phyloP scores from a whole-genome alignment of 2,113 vertebrate genomes.

The Rafetus swinhoei region DNA sequence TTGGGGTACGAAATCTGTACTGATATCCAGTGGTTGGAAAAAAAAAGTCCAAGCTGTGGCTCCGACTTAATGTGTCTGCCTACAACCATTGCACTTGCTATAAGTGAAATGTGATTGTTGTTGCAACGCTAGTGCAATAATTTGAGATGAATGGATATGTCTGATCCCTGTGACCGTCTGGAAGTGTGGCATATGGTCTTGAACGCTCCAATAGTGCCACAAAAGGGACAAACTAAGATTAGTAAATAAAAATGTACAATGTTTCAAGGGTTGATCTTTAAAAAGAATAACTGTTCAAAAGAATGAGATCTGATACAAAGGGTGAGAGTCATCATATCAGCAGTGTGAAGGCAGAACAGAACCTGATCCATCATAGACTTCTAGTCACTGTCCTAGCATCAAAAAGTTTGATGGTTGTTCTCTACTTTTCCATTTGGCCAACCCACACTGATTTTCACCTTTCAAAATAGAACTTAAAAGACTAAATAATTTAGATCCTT shows the following conservation, averaged over 20 bases:
- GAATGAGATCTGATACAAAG: background rate
- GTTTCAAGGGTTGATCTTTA: background rate
- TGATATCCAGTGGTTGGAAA: background rate
- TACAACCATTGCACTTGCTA: background rate
- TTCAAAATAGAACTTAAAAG: background rate
- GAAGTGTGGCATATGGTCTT: background rate
- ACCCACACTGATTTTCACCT: background rate
- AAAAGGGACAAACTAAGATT: background rate
- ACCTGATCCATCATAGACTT: background rate
- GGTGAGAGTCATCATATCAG: background rate
- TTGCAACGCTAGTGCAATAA: background rate
- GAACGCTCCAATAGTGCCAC: background rate
- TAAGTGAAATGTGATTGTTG: background rate
- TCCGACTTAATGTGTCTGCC: background rate
- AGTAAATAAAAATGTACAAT: background rate
- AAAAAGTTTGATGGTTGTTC: background rate
- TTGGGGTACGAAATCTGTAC: background rate
- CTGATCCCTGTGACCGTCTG: background rate
- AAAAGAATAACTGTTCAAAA: background rate
- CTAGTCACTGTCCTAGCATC: background rate
- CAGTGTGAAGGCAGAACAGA: background rate
- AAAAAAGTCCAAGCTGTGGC: background rate
- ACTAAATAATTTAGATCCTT: background rate
- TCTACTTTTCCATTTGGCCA: too few relatives aligned
- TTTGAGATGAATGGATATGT: background rate